phyloP scores from a whole-genome alignment of 2,113 vertebrate species.

The Oxyruncus cristatus region DNA sequence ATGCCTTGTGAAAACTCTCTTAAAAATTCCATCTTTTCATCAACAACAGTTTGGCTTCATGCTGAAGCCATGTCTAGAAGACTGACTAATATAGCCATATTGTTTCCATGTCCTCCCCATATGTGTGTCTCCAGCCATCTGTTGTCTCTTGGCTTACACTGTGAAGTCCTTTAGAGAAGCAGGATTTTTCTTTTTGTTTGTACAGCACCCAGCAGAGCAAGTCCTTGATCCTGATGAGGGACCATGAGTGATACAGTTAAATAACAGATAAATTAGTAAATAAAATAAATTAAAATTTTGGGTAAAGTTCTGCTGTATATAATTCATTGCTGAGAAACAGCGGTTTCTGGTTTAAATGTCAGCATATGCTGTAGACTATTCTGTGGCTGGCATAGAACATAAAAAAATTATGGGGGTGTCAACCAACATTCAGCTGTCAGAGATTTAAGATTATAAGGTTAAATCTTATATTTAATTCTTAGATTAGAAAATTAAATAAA shows the following conservation, averaged over 20 bases:
- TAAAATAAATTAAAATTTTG: not conserved
- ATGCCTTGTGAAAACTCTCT: not conserved
- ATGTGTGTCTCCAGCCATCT: conserved; percentile 53
- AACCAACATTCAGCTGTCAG: not conserved
- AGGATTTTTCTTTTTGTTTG: not conserved
- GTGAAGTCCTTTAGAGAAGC: not conserved
- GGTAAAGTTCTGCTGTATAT: not conserved
- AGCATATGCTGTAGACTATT: not conserved
- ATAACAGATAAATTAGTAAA: not conserved
- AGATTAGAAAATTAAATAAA: not conserved
- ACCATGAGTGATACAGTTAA: not conserved
- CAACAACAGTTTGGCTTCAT: not conserved
- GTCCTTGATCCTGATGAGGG: not conserved
- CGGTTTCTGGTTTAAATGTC: not conserved
- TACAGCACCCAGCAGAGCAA: not conserved
- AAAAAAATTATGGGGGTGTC: not conserved
- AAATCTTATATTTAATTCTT: not conserved
- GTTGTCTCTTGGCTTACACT: conserved; percentile 49
- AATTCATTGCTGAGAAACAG: not conserved
- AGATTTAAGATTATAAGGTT: not conserved
- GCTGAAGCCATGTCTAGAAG: conserved; percentile 2
- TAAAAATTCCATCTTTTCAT: not conserved
- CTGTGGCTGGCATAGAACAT: not conserved
- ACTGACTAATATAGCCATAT: conserved; percentile 46
- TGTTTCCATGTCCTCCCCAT: conserved; percentile 45